Evolutionary conservation across 2,888 invertebrate genomes (phyloP).

Genomic region (Cotesia congregata): DNA sequence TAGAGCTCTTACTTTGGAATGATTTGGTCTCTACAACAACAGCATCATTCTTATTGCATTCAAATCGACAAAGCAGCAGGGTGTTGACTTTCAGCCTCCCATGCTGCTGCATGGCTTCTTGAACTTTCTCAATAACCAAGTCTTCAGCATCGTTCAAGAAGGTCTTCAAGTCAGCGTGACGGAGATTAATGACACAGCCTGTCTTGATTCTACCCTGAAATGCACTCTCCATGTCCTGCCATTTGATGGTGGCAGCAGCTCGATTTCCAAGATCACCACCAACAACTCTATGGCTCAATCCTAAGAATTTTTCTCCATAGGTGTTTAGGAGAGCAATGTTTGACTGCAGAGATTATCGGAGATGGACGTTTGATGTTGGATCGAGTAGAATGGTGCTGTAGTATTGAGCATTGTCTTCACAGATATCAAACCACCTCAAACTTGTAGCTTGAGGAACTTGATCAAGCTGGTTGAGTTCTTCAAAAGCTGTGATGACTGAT

Average conservation of each 20-base stretch:
- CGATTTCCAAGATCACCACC: too few relatives aligned
- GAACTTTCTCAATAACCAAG: not conserved
- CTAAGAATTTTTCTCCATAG: too few relatives aligned
- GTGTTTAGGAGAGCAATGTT: too few relatives aligned
- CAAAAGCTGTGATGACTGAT: too few relatives aligned
- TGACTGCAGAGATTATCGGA: too few relatives aligned
- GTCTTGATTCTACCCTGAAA: not conserved
- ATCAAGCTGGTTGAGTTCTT: too few relatives aligned
- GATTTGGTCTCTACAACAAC: slow-evolving; percentile 44
- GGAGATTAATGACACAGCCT: not conserved
- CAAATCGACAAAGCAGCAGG: slow-evolving; percentile 30
- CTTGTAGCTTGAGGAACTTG: too few relatives aligned
- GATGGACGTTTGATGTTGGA: too few relatives aligned
- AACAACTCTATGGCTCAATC: too few relatives aligned
- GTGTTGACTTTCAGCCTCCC: slow-evolving; percentile 34
- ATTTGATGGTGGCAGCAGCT: not conserved
- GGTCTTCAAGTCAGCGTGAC: not conserved
- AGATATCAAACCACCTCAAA: too few relatives aligned
- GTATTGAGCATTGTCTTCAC: too few relatives aligned
- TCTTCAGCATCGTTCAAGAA: slow-evolving; percentile 7
- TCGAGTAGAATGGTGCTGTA: too few relatives aligned
- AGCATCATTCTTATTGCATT: slow-evolving; percentile 12
- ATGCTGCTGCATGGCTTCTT: not conserved
- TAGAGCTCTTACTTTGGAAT: slow-evolving; percentile 49
- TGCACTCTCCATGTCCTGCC: not conserved